Base-by-base conservation (phyloP, 2,113 vertebrate species). In the Crotalus horridus region DNA sequence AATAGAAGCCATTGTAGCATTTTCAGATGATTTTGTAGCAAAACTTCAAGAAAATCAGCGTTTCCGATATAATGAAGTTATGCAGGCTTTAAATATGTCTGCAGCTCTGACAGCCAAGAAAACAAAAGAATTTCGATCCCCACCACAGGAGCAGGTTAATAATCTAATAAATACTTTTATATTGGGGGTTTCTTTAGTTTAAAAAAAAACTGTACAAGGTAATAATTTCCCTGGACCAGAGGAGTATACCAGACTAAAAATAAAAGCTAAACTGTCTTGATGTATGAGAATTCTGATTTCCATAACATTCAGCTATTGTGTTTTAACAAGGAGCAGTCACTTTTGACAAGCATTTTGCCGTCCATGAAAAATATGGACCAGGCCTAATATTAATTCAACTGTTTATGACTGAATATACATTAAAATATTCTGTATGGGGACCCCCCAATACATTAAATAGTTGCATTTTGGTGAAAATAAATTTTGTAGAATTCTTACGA, bases 61-160 rank as follows among this genome's bases (percentile, higher is more conserved):
- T 4, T 99, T 99, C 95, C 98, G 99, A 13, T 99, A 99, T 95
- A 99, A 99, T 1, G 99, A 99, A 95, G 99, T 99, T 56, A 99
- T 99, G 99, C 98, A 99, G 94, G 99, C 99, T 11, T 97, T 99
- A 93, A 99, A 99, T 96, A 99, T 99, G 99, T 99, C 99, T 0
- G 99, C 99, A 2, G 99, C 99, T 0, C 97, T 99, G 46, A 99
- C 99, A 0, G 99, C 99, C 85, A 98, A 98, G 93, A 99, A 99
- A 95, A 99, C 99, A 56, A 99, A 99, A 97, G 99, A 99, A 95
- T 99, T 99, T 94, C 96, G 99, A 85, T 99, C 99, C 0, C 99
- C 99, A 13, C 99, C 99, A 55, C 99, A 99, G 93, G 99, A 99
- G 7, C 99, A 99, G 98, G 99, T 99, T 43, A 43, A 97, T 1